Conservation (phyloP, 2,888 invertebrate species). For the Ametastegia equiseti region DNA sequence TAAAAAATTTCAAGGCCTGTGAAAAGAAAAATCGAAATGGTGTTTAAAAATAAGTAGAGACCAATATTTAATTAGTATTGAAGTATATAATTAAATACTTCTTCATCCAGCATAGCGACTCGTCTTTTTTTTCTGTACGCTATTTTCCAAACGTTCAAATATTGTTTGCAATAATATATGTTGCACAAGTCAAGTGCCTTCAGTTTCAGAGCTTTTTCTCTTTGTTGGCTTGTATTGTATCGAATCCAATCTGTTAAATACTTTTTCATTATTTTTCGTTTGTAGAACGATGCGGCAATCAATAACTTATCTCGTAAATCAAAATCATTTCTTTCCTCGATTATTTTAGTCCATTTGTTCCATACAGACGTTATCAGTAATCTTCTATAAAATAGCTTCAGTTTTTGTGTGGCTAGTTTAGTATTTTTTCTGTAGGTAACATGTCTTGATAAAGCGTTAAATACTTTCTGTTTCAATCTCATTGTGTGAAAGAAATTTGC, state of each 20-base stretch:
- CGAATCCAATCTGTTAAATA: not conserved
- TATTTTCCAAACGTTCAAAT: constrained; percentile 7
- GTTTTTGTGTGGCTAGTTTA: constrained; percentile 28
- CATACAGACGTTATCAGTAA: not conserved
- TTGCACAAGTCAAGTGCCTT: not conserved
- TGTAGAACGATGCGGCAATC: constrained; percentile 4
- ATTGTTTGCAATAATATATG: not conserved
- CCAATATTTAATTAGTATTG: not conserved
- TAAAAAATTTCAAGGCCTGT: constrained; percentile 13
- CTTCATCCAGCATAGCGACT: constrained; percentile 1
- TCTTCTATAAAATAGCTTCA: constrained; percentile 35
- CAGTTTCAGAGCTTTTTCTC: not conserved
- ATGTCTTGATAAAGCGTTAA: constrained; percentile 10
- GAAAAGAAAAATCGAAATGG: not conserved
- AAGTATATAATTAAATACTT: not conserved
- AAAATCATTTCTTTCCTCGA: constrained; percentile 25
- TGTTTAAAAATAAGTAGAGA: not conserved
- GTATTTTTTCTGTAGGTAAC: constrained; percentile 23
- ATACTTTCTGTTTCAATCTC: constrained; percentile 27
- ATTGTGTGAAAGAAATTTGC: constrained; percentile 26
- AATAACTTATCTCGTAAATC: constrained; percentile 1
- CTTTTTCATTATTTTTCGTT: not conserved
- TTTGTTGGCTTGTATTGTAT: not conserved
- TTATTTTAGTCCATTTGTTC: not conserved
- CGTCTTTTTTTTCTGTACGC: not conserved